Base-by-base conservation (phyloP, 1,140 invertebrate species). In the Brachystomella parvula region DNA sequence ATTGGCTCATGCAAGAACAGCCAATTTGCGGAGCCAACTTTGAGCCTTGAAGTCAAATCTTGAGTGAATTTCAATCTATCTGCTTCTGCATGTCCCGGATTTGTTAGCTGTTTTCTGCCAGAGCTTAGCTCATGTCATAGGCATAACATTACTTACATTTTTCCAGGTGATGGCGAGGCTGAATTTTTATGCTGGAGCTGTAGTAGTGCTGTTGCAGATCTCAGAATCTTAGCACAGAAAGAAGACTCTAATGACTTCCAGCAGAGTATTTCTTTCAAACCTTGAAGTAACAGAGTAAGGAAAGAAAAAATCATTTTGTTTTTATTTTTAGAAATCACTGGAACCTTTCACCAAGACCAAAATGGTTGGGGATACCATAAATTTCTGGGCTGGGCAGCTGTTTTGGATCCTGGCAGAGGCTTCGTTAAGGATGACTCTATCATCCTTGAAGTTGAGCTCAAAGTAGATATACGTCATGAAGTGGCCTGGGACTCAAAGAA, bases 401-500 rank as follows among this genome's bases (percentile, higher is more conserved):
- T 98, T n/a, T 77, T 95, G 68, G 95, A 98, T 79, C 86, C 90
- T 2, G 91, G 95, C 58, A 96, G 92, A 81, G 95, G 92, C 33
- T 99, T 88, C 77, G 87, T 96, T 56, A 91, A 92, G 79, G 92
- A 98, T 81, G 96, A 98, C 77, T 82, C 87, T n/a, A 92, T 99
- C 64, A 95, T 88, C 33, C 80, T 99, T 58, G 92, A 98, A 81
- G 84, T 85, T 60, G 88, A 92, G 77, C 94, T 99, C 0, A 85
- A 86, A 47, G 96, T 96, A n/a, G 96, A 99, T 83, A 96, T 96
- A 31, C 96, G 96, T 15, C 96, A 99, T 80, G 96, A 96, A 58
- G 95, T 98, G 0, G 88, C 91, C 47, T 98, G 94, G 94, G 94
- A 97, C 79, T 98, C 94, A 35, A 99, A 99, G 81, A 98, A 98